These are phyloP conservation scores for Bimastos eiseni DNA, from an alignment of 2,888 invertebrate genomes.

Conservation along the genomic window DNA sequence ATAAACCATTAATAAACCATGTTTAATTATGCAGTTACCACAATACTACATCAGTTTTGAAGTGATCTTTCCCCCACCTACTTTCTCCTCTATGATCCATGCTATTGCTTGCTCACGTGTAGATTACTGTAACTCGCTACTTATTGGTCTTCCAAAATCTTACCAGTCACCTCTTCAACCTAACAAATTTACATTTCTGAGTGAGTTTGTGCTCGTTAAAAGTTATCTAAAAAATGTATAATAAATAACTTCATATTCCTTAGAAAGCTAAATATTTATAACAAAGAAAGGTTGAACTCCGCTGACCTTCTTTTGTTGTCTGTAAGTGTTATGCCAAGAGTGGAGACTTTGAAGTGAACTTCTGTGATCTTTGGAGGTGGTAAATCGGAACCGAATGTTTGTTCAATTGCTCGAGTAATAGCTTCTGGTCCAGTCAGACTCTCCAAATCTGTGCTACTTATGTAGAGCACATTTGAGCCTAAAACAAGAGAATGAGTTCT, in stretches of 20 bases:
- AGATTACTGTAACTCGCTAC: too few species aligned
- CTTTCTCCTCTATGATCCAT: too few species aligned
- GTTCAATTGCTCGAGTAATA: conserved; percentile 66
- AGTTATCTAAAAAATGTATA: background rate
- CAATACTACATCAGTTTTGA: too few species aligned
- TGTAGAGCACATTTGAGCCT: conserved; percentile 78
- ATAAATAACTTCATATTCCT: background rate
- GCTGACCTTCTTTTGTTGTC: conserved; percentile 85
- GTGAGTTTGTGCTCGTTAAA: too few species aligned
- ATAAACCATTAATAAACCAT: background rate
- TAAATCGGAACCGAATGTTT: conserved; percentile 38
- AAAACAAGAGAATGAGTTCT: background rate
- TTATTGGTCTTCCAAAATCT: too few species aligned
- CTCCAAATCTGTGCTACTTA: conserved; percentile 88
- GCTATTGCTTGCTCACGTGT: too few species aligned
- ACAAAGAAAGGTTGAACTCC: background rate
- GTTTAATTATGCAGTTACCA: background rate
- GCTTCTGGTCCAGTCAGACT: conserved; percentile 96
- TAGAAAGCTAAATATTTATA: background rate
- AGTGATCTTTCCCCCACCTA: too few species aligned
- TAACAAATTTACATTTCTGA: too few species aligned
- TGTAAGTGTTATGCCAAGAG: conserved; percentile 93
- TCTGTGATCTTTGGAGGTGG: conserved; percentile 54
- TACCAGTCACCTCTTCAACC: too few species aligned
- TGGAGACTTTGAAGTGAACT: conserved; percentile 94